phyloP scores from a whole-genome alignment of 2,888 invertebrate genomes.

The Drosophila ustulata region DNA sequence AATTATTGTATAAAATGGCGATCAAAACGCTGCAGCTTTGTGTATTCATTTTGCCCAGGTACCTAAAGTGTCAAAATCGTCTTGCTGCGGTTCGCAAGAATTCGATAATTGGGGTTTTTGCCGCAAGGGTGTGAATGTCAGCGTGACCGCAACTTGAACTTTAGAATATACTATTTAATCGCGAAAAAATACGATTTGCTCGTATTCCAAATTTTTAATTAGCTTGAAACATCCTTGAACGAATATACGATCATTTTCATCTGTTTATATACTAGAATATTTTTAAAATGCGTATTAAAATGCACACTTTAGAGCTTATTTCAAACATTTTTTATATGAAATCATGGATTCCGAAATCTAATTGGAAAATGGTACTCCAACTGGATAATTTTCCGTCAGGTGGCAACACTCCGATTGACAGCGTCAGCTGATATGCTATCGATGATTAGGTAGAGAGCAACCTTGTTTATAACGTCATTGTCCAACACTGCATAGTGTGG shows the following conservation, averaged over 20 bases:
- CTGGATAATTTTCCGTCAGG: neutral
- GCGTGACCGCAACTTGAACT: neutral
- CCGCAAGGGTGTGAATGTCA: neutral
- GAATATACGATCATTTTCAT: too few species aligned
- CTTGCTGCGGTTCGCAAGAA: neutral
- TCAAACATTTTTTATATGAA: too few species aligned
- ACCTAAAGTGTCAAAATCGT: neutral
- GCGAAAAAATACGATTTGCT: too few species aligned
- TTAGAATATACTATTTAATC: too few species aligned
- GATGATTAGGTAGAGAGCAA: slow-evolving; percentile 5
- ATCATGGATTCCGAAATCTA: neutral
- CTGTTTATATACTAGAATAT: too few species aligned
- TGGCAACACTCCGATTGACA: slow-evolving; percentile 23
- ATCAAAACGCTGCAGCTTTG: slow-evolving; percentile 26
- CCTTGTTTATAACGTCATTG: neutral
- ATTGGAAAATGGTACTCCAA: neutral
- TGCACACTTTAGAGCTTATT: neutral
- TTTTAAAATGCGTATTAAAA: neutral
- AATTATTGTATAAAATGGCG: slow-evolving; percentile 69
- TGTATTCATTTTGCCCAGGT: slow-evolving; percentile 15
- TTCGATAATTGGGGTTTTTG: neutral
- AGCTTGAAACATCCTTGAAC: too few species aligned
- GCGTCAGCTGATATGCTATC: slow-evolving; percentile 28
- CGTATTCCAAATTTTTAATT: too few species aligned
- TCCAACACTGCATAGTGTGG: slow-evolving; percentile 40